These are phyloP conservation scores for Drosophila nigritarsus DNA, from an alignment of 2,888 invertebrate genomes.

Conservation along the genomic window DNA sequence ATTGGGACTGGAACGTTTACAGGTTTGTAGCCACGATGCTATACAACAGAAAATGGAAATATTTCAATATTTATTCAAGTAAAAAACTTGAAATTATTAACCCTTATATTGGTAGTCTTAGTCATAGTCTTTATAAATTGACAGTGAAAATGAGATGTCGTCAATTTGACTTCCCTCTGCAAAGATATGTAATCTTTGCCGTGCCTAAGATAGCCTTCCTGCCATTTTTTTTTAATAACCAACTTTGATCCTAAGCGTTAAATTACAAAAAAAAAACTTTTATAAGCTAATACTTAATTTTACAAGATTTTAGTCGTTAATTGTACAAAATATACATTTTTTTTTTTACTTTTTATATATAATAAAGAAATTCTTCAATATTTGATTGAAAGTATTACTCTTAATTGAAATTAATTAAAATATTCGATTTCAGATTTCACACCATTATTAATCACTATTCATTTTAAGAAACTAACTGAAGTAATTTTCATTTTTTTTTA, in stretches of 20 bases:
- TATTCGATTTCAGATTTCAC: background rate
- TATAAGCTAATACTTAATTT: too few species aligned
- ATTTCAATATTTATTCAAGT: constrained; percentile 1
- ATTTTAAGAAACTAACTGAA: background rate
- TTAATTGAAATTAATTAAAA: background rate
- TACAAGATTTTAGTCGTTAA: background rate
- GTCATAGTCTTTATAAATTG: background rate
- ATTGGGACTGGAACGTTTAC: constrained; percentile 86
- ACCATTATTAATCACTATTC: background rate
- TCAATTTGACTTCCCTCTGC: background rate
- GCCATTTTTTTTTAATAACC: background rate
- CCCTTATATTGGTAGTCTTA: background rate
- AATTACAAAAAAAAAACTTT: too few species aligned
- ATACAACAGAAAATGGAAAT: constrained; percentile 44
- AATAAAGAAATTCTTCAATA: background rate
- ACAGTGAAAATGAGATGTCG: background rate
- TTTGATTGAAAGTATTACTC: background rate
- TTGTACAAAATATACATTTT: too few species aligned
- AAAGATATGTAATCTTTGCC: background rate
- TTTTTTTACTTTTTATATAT: background rate
- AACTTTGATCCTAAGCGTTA: background rate
- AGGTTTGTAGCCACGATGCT: constrained; percentile 87
- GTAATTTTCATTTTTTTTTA: background rate
- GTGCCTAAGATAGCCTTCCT: background rate
- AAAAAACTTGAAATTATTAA: background rate